Percentiles rank a stretch among this genome's conserved stretches.
These are phyloP conservation scores for Bufotes viridis DNA, from an alignment of 2,797 vertebrate species.

Conservation along the genomic window DNA sequence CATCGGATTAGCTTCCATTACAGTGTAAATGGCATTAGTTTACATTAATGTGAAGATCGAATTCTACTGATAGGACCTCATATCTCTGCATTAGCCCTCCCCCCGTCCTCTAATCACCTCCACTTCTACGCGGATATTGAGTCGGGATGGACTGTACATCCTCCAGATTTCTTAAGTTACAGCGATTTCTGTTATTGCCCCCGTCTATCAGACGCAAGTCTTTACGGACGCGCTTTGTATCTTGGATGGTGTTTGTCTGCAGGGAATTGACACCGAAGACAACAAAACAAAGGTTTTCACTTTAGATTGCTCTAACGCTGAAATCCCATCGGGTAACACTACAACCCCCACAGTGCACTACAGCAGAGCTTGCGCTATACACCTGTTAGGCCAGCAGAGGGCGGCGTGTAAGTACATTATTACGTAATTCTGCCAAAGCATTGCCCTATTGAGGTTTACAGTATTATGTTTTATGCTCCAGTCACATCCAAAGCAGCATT, in stretches of 20 bases:
- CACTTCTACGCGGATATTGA: neutral
- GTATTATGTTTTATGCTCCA: too few species aligned
- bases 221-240: neutral
- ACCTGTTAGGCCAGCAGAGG: neutral
- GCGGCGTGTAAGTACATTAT: neutral
- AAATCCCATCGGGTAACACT: neutral
- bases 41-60: slow-evolving; percentile 21
- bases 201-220: neutral
- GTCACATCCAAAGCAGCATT: too few species aligned
- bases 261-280: neutral
- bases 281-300: neutral
- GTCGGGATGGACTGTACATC: too few species aligned
- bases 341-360: neutral
- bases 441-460: too few species aligned
- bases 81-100: slow-evolving; percentile 2
- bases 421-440: neutral
- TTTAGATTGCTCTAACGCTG: too few species aligned
- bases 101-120: neutral
- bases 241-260: neutral
- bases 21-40: slow-evolving; percentile 1
- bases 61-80: neutral
- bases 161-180: neutral
- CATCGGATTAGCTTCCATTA: slow-evolving; percentile 31
- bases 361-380: neutral
- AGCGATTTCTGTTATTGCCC: neutral